Base-by-base conservation (phyloP, 1,140 invertebrate species). In the Sipha flava region DNA sequence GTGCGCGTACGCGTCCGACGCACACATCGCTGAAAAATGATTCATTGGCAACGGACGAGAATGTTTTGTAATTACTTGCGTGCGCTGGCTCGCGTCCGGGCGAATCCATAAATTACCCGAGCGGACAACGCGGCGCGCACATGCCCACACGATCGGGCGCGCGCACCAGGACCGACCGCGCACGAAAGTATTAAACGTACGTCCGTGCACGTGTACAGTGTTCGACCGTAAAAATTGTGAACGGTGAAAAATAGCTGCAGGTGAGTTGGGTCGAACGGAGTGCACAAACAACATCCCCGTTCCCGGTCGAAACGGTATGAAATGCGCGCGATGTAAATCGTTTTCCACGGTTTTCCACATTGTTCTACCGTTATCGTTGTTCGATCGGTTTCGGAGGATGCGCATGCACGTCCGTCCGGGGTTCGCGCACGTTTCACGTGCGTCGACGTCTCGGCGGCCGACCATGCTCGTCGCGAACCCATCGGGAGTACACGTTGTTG, bases 41-140 rank as follows among this genome's bases (percentile, higher is more conserved):
- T 66, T 66, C 64, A 66, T 66, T 66, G 64, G 64, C 64, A 43
- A 66, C 64, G 64, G 21, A 66, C 64, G 64, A 66, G 64, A 66
- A 66, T 66, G 23, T 66, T 66, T 66, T 66, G 64, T 66, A 66
- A 66, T 66, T 66, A 66, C 34, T 34, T 37, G 64, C 16, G 64
- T 40, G 64, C 26, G 64, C 43, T 66, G 64, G 64, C 64, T 66
- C 64, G 64, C 64, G 23, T 66, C 64, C 64, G 64, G 37, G 34
- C 64, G 64, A 66, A 66, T 66, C 64, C 64, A 66, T 66, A 66
- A 66, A 66, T 66, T 66, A 66, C 34, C 64, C 5, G 12, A 43
- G 21, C n/a, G 26, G 34, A 66, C 64, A 26, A 23, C 49, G 3
- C 21, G 26, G 6, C 34, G 4, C 34, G 10, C 31, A 23, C 34